Evolutionary conservation across 1,140 invertebrate species (phyloP).

Genomic region (Temnothorax nylanderi): DNA sequence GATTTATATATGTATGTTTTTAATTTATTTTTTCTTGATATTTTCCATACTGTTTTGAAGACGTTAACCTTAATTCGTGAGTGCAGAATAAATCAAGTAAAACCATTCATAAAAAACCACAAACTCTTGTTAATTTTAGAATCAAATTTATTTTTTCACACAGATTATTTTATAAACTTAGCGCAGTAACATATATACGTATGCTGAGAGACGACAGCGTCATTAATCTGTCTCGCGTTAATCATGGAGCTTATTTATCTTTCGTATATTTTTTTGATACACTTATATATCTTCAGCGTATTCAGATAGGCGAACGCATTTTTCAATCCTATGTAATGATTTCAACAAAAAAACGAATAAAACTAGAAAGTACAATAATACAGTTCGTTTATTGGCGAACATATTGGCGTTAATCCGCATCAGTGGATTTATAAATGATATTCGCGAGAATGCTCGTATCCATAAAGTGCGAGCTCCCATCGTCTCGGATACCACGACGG

Average conservation of each 20-base stretch:
- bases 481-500: not conserved
- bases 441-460: not conserved
- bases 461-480: not conserved
- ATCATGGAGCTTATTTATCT: constrained; percentile 5
- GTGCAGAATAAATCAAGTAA: not conserved
- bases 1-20: not conserved
- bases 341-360: not conserved
- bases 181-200: not conserved
- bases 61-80: not conserved
- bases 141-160: not conserved
- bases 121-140: not conserved
- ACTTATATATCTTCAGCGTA: not conserved
- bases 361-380: not conserved
- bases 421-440: not conserved
- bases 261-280: not conserved
- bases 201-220: not conserved
- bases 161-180: constrained; percentile 26
- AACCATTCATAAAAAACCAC: not conserved
- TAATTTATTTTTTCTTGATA: not conserved
- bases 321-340: not conserved
- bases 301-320: not conserved
- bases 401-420: not conserved
- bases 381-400: not conserved
- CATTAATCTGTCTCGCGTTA: not conserved
- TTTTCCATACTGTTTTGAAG: not conserved